Conservation (phyloP, 2,113 vertebrate species). For the Labrus mixtus region DNA sequence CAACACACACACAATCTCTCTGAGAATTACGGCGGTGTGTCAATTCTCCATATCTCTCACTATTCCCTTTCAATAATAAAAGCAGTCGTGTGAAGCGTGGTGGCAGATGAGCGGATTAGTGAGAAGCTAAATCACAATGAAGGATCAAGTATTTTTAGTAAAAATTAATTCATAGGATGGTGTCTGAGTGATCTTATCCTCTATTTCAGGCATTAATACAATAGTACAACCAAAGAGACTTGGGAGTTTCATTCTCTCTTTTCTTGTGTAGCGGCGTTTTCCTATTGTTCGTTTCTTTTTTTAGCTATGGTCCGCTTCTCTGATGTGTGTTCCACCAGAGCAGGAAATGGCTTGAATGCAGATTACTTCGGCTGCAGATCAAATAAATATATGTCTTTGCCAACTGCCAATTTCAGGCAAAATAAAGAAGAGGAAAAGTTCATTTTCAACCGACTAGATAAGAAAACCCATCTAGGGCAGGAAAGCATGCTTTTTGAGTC, state of each 20-base stretch:
- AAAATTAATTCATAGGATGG: conserved; percentile 19
- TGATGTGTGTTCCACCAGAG: conserved; percentile 11
- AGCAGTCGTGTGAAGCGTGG: conserved; percentile 4
- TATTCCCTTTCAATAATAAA: conserved; percentile 55
- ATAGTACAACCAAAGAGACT: background rate
- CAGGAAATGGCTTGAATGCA: conserved; percentile 45
- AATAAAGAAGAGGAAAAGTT: background rate
- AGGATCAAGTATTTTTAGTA: conserved; percentile 33
- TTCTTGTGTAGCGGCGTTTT: background rate
- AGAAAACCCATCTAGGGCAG: background rate
- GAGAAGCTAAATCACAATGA: conserved; percentile 25
- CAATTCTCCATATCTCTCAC: conserved; percentile 2
- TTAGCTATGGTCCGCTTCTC: conserved; percentile 14
- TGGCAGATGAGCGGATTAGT: conserved; percentile 56
- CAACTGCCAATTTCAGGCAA: conserved; percentile 26
- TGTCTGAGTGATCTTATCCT: background rate
- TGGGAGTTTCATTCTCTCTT: conserved; percentile 15
- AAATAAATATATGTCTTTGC: conserved; percentile 20
- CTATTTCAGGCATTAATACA: background rate
- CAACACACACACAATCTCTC: conserved; percentile 1
- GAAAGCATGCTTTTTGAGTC: background rate
- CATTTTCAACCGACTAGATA: no score
- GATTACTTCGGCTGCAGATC: conserved; percentile 8
- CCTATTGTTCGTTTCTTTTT: conserved; percentile 4
- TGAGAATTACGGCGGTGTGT: conserved; percentile 11